phyloP scores from a whole-genome alignment of 2,888 invertebrate genomes.

The Cosmia pyralina region DNA sequence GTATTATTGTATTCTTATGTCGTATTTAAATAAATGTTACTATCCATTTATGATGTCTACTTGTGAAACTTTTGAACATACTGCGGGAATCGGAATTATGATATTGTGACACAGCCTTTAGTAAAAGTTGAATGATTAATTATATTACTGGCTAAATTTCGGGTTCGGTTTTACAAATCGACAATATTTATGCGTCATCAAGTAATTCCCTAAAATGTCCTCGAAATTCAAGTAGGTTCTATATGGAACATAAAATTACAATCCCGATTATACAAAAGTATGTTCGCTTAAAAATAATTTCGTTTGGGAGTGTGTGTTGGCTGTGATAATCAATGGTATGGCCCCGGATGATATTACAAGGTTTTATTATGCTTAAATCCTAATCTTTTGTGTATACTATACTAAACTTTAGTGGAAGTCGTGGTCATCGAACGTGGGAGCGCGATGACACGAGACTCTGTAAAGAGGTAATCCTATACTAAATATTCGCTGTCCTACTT shows the following conservation, averaged over 20 bases:
- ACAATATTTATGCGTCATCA: neutral
- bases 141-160: neutral
- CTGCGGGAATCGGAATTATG: constrained; percentile 24
- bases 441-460: constrained; percentile 4
- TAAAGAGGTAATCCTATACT: neutral
- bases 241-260: constrained; percentile 1
- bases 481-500: neutral
- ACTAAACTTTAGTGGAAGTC: neutral
- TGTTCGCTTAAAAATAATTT: constrained; percentile 39
- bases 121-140: neutral
- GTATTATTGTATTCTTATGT: constrained; percentile 25
- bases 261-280: constrained; percentile 21
- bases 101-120: neutral
- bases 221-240: neutral
- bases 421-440: constrained; percentile 4
- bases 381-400: constrained; percentile 25
- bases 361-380: constrained; percentile 42
- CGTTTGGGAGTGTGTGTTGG: constrained; percentile 68
- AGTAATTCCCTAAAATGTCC: neutral
- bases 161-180: neutral
- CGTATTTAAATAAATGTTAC: constrained; percentile 21
- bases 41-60: constrained; percentile 20
- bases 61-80: constrained; percentile 14
- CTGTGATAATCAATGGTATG: constrained; percentile 68
- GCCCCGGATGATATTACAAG: constrained; percentile 62